Conservation (phyloP, 2,888 invertebrate genomes). For the Acrocera orbiculus region DNA sequence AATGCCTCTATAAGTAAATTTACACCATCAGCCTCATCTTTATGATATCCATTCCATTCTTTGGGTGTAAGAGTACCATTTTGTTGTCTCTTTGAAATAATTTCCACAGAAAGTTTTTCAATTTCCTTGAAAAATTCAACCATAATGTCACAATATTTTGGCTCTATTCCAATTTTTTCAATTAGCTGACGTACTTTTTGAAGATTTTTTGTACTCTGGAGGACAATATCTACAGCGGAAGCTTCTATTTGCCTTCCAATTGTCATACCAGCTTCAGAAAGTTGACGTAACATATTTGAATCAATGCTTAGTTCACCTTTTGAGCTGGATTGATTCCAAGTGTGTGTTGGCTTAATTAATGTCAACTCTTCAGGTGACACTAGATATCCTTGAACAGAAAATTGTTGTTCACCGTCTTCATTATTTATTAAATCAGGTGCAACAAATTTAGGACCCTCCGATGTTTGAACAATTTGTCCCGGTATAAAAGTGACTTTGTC, state of each 20-base stretch:
- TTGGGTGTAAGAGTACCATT: neutral
- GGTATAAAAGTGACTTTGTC: conserved; percentile 58
- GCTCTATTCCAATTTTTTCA: conserved; percentile 5
- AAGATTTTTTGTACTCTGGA: conserved; percentile 30
- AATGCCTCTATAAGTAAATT: too few relatives aligned
- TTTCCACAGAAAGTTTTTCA: conserved; percentile 1
- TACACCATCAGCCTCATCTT: conserved; percentile 1
- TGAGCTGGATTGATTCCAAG: conserved; percentile 11
- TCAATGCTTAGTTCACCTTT: conserved; percentile 45
- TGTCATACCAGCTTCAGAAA: conserved; percentile 51
- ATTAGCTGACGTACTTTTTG: conserved; percentile 10
- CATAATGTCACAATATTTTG: conserved; percentile 6
- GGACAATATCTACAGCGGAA: conserved; percentile 41
- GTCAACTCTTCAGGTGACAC: conserved; percentile 34
- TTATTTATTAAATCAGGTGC: conserved; percentile 50
- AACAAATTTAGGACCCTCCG: conserved; percentile 49
- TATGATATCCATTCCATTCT: conserved; percentile 6
- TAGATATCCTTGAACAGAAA: conserved; percentile 51
- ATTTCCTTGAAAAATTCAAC: conserved; percentile 9
- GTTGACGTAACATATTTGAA: conserved; percentile 43
- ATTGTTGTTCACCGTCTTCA: conserved; percentile 44
- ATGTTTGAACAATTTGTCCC: conserved; percentile 58
- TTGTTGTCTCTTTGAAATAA: conserved; percentile 2
- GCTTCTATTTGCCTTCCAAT: conserved; percentile 46
- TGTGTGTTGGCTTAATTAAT: conserved; percentile 28